Base-by-base conservation (phyloP, 2,113 vertebrate species). In the Poeciliopsis turrubarensis region DNA sequence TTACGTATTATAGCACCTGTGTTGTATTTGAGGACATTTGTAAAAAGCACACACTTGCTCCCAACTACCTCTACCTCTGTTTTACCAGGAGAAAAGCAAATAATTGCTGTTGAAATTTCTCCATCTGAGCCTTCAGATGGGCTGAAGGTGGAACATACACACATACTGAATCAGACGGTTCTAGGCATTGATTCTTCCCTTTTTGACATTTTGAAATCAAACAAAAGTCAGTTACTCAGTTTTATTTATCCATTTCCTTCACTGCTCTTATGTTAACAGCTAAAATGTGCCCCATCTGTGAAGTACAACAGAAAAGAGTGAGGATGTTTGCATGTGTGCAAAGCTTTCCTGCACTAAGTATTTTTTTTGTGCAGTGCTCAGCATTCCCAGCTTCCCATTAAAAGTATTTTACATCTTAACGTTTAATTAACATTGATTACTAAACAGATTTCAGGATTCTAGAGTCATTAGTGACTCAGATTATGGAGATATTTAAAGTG, bases 401-500 rank as follows among this genome's bases (percentile, higher is more conserved):
- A 90, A 81, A 77, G 70, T 62, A 60, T 60, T 62, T 84, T 75
- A 68, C 39, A 72, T 85, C 78, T 86, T 78, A 71, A 79, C 60
- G 30, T 77, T 78, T 70, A 80, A 87, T 89, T 77, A 80, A 62
- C 68, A 80, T 64, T 71, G 84, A 89, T 82, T 72, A 73, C 63
- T 32, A 41, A 75, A 84, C 39, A 7, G 41, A 77, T 81, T 78
- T 79, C 76, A 68, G 26, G 65, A 70, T 68, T 79, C 80, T 73
- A 87, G 80, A 84, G 41, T 66, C 14, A 77, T 88, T 82, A 78
- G 60, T 75, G 86, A 68, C 82, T n/a, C 44, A 69, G 51, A 81
- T 75, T 82, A 62, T 68, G 44, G 65, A 51, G 70, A 64, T 60
- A 34, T 71, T 73, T 68, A 77, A 77, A 73, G 70, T 44, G 34